Evolutionary conservation across 1,140 invertebrate genomes (phyloP).

Genomic region (Carcinoscorpius rotundicauda): DNA sequence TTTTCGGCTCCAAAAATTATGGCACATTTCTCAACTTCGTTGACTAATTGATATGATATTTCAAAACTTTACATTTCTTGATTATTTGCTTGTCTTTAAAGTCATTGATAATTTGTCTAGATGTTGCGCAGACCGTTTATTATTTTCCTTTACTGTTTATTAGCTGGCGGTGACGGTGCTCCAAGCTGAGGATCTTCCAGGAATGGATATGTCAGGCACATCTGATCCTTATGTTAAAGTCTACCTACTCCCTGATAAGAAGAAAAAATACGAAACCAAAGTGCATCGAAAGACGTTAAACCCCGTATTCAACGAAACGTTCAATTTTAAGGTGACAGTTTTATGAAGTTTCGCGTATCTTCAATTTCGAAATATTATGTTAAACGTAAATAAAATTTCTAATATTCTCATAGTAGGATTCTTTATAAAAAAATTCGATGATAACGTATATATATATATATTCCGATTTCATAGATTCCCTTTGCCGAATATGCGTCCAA

Average conservation of each 20-base stretch:
- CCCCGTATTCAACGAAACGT: conserved; percentile 98
- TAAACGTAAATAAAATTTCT: too few species aligned
- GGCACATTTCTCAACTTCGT: too few species aligned
- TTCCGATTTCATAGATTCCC: conserved; percentile 52
- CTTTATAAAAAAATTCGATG: too few species aligned
- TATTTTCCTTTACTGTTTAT: conserved; percentile 15
- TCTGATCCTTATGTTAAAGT: conserved; percentile 99
- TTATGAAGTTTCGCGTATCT: too few species aligned
- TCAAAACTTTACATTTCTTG: too few species aligned
- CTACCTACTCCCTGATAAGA: conserved; percentile 96
- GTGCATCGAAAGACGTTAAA: conserved; percentile 97
- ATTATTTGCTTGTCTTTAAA: too few species aligned
- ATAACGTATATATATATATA: too few species aligned
- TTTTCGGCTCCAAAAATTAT: too few species aligned
- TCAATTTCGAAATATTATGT: too few species aligned
- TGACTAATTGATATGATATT: too few species aligned
- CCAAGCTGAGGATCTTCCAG: conserved; percentile 95
- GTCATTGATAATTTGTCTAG: too few species aligned
- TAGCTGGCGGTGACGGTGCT: conserved; percentile 90
- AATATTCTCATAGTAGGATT: too few species aligned
- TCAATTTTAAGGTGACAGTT: conserved; percentile 77
- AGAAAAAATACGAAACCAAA: conserved; percentile 99
- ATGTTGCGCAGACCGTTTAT: not conserved
- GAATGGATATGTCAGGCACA: conserved; percentile 97
- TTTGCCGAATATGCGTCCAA: conserved; percentile 98